A percentile compares a stretch with the other conserved stretches of the same genome.
These are phyloP conservation scores for Crenichthys baileyi DNA, from an alignment of 2,797 vertebrate genomes.

Conservation along the genomic window DNA sequence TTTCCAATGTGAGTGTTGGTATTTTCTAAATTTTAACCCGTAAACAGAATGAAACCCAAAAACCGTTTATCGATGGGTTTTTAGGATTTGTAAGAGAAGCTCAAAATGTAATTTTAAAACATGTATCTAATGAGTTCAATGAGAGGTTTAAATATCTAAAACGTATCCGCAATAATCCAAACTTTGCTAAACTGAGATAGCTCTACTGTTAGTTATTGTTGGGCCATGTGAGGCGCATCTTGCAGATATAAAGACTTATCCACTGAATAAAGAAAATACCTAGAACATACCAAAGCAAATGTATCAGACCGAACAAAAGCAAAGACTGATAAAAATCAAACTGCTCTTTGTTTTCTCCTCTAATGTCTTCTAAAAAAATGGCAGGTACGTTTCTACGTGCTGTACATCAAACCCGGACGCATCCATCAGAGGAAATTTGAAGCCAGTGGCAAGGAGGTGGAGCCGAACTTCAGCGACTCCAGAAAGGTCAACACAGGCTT, in stretches of 20 bases:
- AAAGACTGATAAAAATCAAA: neutral
- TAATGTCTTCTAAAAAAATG: neutral
- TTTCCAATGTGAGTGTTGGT: neutral
- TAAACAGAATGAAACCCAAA: neutral
- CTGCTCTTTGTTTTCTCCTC: neutral
- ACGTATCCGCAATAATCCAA: neutral
- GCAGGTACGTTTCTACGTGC: constrained; percentile 83
- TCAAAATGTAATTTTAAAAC: too few species aligned
- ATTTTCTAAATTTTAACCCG: neutral
- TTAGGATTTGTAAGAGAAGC: neutral
- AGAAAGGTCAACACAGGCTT: constrained; percentile 89
- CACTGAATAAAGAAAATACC: neutral
- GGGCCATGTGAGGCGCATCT: neutral
- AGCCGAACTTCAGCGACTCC: constrained; percentile 89
- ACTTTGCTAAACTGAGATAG: neutral
- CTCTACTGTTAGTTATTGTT: neutral
- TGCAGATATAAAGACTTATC: neutral
- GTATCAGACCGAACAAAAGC: neutral
- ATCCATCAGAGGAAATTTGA: constrained; percentile 88
- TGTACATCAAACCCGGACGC: constrained; percentile 82
- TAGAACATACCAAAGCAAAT: neutral
- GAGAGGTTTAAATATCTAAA: too few species aligned
- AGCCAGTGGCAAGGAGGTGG: constrained; percentile 83
- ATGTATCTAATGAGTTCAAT: too few species aligned
- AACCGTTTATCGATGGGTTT: too few species aligned